phyloP scores from a whole-genome alignment of 2,797 vertebrate species.

The Varecia variegata region DNA sequence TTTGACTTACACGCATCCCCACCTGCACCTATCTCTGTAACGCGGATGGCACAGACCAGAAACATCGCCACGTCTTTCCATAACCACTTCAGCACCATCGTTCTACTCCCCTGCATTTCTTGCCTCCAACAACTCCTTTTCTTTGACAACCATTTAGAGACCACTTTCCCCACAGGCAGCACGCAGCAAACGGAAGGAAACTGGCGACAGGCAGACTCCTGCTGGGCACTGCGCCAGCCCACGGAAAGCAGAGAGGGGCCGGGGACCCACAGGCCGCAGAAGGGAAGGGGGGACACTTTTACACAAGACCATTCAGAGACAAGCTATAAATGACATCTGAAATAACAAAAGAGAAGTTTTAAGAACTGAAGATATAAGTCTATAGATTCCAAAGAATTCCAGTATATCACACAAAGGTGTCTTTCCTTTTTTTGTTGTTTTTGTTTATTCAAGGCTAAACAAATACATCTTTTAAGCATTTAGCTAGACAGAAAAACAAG shows the following conservation, averaged over 20 bases:
- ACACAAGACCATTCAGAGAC: neutral
- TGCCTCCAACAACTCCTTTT: neutral
- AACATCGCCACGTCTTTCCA: neutral
- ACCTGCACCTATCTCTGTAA: neutral
- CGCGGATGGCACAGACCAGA: neutral
- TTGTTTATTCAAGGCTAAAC: neutral
- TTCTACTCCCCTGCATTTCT: neutral
- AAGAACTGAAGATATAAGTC: neutral
- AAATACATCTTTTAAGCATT: neutral
- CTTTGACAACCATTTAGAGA: neutral
- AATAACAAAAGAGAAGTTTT: neutral
- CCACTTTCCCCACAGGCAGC: neutral
- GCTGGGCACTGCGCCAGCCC: neutral
- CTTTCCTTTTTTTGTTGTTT: neutral
- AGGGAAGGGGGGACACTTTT: neutral
- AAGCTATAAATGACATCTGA: neutral
- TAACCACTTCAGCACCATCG: neutral
- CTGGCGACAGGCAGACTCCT: neutral
- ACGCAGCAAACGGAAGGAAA: neutral
- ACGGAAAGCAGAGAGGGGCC: neutral
- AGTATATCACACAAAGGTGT: neutral
- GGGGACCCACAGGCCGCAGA: neutral
- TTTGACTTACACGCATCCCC: neutral
- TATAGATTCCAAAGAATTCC: neutral
- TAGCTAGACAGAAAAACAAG: neutral